Percentiles rank a stretch among this genome's conserved stretches.
phyloP scores from a whole-genome alignment of 2,113 vertebrate genomes.

The Terrapene triunguis region DNA sequence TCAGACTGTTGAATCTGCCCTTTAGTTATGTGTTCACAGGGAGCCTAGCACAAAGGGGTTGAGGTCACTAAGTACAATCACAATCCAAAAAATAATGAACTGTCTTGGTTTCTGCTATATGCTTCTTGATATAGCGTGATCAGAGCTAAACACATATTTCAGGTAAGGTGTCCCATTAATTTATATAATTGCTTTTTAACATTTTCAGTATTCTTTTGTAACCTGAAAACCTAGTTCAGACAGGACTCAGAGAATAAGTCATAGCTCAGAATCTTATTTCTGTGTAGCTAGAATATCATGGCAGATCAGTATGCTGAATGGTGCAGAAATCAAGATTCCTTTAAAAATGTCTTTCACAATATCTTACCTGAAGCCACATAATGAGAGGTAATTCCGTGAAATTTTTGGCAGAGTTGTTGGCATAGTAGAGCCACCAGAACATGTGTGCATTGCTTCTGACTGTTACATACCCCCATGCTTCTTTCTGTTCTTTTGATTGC shows the following conservation, averaged over 20 bases:
- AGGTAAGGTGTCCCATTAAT: neutral
- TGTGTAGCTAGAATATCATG: neutral
- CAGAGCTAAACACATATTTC: neutral
- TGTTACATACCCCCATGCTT: slow-evolving; percentile 90
- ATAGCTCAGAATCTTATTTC: neutral
- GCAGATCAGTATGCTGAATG: neutral
- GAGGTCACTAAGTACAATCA: neutral
- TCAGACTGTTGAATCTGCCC: neutral
- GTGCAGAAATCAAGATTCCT: neutral
- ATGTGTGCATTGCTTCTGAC: slow-evolving; percentile 91
- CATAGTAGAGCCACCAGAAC: slow-evolving; percentile 98
- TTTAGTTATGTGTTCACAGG: neutral
- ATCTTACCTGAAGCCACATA: slow-evolving; percentile 95
- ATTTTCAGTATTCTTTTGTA: neutral
- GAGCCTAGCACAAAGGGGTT: neutral
- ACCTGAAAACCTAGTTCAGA: neutral
- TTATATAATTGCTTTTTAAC: neutral
- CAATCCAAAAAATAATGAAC: neutral
- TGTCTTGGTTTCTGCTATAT: neutral
- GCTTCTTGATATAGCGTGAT: neutral
- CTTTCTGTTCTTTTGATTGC: slow-evolving; percentile 68
- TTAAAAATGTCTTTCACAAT: neutral
- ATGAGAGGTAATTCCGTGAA: slow-evolving; percentile 88
- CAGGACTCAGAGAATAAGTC: neutral
- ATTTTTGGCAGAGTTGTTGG: slow-evolving; percentile 77